Evolutionary conservation across 2,888 invertebrate species (phyloP), one percentile per base, ranked within the genome.

Genomic region (Celastrina argiolus): DNA sequence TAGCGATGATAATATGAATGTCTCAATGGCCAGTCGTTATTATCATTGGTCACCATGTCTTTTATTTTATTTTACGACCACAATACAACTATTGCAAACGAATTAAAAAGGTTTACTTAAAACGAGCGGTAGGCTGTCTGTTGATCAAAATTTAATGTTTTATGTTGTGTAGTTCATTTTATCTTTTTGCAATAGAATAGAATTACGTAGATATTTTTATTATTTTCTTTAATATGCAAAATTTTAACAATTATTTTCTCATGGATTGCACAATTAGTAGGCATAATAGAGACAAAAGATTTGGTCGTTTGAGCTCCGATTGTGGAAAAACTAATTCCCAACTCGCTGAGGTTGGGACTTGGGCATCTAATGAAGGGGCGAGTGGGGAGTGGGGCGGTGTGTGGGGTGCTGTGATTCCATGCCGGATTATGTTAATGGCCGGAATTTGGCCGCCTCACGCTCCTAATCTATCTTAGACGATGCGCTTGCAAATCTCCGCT

Each of bases 401-500:
- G 68, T 70, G 71, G 71, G 70, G 70, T 42, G 65, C 65, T 69
- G 66, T 71, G 72, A 71, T 70, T 71, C 70, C 63, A 63, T 45
- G 64, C 64, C 39, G 70, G 74, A 74, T 75, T 75, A 75, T 75
- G 74, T 67, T 74, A 75, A 75, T 74, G 74, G 69, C 67, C 66
- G 65, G 71, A 71, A 69, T 68, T 68, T 69, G 68, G 73, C 73
- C 71, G 73, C 71, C 71, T 74, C 73, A 72, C 69, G 70, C 68
- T 69, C 66, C 69, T 69, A 73, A 74, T 73, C 72, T 73, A 68
- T 69, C 70, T 67, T 63, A 69, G 70, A 67, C 56, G 71, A 72
- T 70, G 72, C 68, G 68, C 66, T 70, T 67, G 69, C 70, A 68
- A 69, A 66, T 14, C 34, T 51, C 41, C 41, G 34, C 16, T 51